Percentiles rank a stretch among this genome's conserved stretches.
Conservation (phyloP, 2,888 invertebrate genomes). For the Melitaea athalia region DNA sequence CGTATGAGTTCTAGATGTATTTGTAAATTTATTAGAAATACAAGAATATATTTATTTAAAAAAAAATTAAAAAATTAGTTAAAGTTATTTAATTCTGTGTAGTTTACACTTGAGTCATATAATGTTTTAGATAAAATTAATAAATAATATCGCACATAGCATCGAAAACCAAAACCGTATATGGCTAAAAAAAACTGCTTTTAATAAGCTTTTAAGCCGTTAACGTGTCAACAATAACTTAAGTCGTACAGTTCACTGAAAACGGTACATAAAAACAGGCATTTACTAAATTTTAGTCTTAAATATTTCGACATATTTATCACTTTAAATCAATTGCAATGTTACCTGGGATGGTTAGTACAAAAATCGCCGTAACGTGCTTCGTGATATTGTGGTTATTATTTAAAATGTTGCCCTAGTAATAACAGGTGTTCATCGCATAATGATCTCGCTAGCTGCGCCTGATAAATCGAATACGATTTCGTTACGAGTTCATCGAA, state of each 20-base stretch:
- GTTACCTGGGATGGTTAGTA: not conserved
- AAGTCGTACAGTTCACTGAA: not conserved
- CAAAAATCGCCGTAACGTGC: slow-evolving; percentile 7
- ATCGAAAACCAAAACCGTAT: no score
- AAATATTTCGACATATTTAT: not conserved
- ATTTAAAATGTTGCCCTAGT: slow-evolving; percentile 25
- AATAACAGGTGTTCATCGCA: slow-evolving; percentile 30
- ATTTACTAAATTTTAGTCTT: not conserved
- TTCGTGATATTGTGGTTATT: slow-evolving; percentile 20
- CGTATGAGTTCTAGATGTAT: no score
- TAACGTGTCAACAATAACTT: no score
- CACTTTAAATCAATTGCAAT: slow-evolving; percentile 14
- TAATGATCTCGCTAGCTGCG: slow-evolving; percentile 17
- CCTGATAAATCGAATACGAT: not conserved
- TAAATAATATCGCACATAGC: no score
- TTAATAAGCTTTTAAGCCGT: no score
- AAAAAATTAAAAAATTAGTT: no score
- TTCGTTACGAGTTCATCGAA: not conserved
- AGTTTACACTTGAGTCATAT: no score
- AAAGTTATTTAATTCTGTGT: no score
- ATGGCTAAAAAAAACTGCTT: no score
- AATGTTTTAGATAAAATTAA: no score
- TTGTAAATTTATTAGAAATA: no score
- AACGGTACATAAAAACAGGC: not conserved
- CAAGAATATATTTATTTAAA: no score